Percentiles rank a stretch among this genome's conserved stretches.
These are phyloP conservation scores for Strigamia maritima DNA, from an alignment of 2,888 invertebrate species.

Conservation along the genomic window DNA sequence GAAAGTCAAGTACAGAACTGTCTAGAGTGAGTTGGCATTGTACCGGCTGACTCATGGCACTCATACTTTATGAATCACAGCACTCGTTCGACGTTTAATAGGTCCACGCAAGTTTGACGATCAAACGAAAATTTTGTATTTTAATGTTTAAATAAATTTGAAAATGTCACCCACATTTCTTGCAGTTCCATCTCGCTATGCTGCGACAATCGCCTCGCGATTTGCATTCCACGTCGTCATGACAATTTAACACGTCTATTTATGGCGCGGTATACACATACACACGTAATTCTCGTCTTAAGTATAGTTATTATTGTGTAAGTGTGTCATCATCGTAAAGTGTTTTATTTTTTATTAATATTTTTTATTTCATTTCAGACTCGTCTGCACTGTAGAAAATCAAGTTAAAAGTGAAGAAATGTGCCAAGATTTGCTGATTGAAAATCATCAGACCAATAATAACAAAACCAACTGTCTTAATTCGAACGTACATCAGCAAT, in stretches of 20 bases:
- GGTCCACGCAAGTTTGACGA: background rate
- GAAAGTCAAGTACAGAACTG: conserved; percentile 4
- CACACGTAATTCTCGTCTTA: too few relatives aligned
- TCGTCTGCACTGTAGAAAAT: too few relatives aligned
- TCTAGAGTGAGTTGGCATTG: background rate
- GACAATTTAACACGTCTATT: background rate
- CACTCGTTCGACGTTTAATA: background rate
- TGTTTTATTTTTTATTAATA: too few relatives aligned
- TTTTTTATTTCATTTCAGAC: too few relatives aligned
- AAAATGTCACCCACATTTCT: background rate
- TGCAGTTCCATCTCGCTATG: background rate
- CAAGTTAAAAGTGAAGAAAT: too few relatives aligned
- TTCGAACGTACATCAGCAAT: too few relatives aligned
- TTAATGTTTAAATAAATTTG: background rate
- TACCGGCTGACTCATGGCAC: background rate
- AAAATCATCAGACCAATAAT: too few relatives aligned
- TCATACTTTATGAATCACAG: background rate
- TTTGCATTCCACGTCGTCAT: background rate
- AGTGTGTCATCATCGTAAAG: too few relatives aligned
- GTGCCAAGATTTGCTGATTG: too few relatives aligned
- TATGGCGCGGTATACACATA: too few relatives aligned
- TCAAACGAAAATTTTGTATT: background rate
- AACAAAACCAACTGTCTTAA: too few relatives aligned
- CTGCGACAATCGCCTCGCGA: background rate
- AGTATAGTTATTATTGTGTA: too few relatives aligned